Base-by-base conservation (phyloP, 2,888 invertebrate genomes). In the Platerodrilus igneus region DNA sequence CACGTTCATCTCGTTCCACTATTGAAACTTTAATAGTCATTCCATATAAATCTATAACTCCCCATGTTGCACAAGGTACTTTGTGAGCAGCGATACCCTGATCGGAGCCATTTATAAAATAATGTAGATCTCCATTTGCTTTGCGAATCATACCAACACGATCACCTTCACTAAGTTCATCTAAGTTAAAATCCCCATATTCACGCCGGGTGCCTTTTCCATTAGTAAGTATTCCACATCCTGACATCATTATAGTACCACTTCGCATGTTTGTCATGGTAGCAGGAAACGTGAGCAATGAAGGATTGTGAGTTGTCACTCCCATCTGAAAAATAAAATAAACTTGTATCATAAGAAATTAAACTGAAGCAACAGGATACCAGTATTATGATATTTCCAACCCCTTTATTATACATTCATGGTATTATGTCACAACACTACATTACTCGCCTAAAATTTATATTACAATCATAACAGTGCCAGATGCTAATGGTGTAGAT, bases 221-320 rank as follows among this genome's bases (percentile, higher is more conserved):
- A 65, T 95, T 95, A 2, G 92, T 86, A n/a, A 95, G 73, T 53
- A 96, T 92, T 37, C 94, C 95, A 71, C 91, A 91, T 0, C 95
- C 95, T 10, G 94, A 94, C 94, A 96, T 94, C 87, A 91, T 91
- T 18, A 89, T 87, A 1, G 90, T 91, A 5, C 93, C 83, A 14
- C 84, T 81, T 39, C 92, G 80, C 87, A 95, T 88, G 64, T 95
- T 95, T 0, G 95, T 95, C 93, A 96, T 94, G 2, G 95, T 96
- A 1, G 94, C 91, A 2, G 95, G 96, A 66, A 94, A 94, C 43
- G 92, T 84, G 40, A 95, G 74, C 0, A 81, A 81, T 1, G 83
- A 80, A 2, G 96, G 95, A 68, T 92, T 90, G 62, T 95, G 94
- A 7, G 90, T 87, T 0, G 94, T 94, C 5, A 96, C 86, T 19